A percentile compares a stretch with the other conserved stretches of the same genome.
Evolutionary conservation across 2,888 invertebrate genomes (phyloP).

Genomic region (Euproctis similis): DNA sequence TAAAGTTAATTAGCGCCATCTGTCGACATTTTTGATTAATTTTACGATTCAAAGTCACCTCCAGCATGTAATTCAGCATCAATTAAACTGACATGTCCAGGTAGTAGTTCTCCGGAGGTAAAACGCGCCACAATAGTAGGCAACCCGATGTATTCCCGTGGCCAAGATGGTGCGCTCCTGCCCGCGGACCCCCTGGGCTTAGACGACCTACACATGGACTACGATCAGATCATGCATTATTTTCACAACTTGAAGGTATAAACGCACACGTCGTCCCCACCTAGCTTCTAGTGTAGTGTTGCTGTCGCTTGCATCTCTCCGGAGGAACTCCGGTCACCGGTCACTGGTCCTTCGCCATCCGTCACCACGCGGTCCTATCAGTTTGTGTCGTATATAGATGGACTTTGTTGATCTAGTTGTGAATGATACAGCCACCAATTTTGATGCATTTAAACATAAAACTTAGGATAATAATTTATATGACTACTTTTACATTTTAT

Average conservation of each 20-base stretch:
- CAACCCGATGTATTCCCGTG: conserved; percentile 89
- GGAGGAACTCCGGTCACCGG: conserved; percentile 22
- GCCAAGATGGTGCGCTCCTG: conserved; percentile 44
- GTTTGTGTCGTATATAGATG: conserved; percentile 45
- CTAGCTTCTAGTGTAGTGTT: conserved; percentile 68
- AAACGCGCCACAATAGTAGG: conserved; percentile 91
- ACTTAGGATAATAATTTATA: conserved; percentile 64
- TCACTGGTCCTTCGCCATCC: conserved; percentile 14
- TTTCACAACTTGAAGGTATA: conserved; percentile 97
- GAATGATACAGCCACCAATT: conserved; percentile 64
- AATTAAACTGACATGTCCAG: conserved; percentile 28
- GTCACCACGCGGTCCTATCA: conserved; percentile 37
- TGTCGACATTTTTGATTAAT: no score
- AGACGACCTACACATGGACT: conserved; percentile 95
- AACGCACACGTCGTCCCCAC: conserved; percentile 52
- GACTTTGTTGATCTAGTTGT: conserved; percentile 62
- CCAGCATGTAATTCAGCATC: no score
- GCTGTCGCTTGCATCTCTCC: conserved; percentile 65
- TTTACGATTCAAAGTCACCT: no score
- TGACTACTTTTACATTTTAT: conserved; percentile 61
- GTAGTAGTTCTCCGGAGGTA: conserved; percentile 77
- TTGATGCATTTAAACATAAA: conserved; percentile 66
- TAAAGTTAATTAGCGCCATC: no score
- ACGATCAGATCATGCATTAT: conserved; percentile 98
- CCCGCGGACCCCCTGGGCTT: conserved; percentile 79